A percentile compares a stretch with the other conserved stretches of the same genome.
Evolutionary conservation across 2,113 vertebrate species (phyloP).

Genomic region (Meriones unguiculatus): DNA sequence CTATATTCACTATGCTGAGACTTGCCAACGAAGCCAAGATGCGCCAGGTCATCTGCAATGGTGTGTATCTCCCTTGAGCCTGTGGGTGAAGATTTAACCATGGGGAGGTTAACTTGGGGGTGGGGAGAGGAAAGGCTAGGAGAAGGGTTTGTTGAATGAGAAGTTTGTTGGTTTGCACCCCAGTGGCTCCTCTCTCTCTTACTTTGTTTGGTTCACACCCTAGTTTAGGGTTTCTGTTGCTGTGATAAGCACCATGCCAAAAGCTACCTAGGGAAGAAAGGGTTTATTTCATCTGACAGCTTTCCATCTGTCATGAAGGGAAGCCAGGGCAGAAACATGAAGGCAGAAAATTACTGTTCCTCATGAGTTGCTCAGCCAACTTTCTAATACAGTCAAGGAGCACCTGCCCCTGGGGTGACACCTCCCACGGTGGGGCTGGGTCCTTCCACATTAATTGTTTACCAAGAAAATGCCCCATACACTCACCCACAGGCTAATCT

Average conservation of each 20-base stretch:
- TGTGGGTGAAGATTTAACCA: fast-evolving
- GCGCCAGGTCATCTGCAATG: constrained; percentile 73
- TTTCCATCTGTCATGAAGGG: not conserved
- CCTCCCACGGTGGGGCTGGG: not conserved
- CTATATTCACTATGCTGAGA: constrained; percentile 79
- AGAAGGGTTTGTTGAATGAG: not conserved
- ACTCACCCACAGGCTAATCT: not conserved
- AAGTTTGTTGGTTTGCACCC: fast-evolving
- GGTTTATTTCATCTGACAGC: not conserved
- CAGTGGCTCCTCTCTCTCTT: not conserved
- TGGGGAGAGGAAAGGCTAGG: fast-evolving
- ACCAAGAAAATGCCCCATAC: not conserved
- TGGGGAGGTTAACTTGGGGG: not conserved
- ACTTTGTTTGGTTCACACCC: not conserved
- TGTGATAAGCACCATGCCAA: not conserved
- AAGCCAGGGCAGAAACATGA: not conserved
- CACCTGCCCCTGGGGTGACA: not conserved
- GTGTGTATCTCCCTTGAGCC: constrained; percentile 20
- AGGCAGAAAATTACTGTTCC: not conserved
- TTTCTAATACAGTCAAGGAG: not conserved
- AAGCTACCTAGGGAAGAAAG: not conserved
- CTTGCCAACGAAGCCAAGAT: constrained; percentile 71
- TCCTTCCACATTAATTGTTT: not conserved
- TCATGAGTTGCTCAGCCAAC: no score
- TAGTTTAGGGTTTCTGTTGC: not conserved